A percentile compares a stretch with the other conserved stretches of the same genome.
phyloP scores from a whole-genome alignment of 2,113 vertebrate species.

The Anseranas semipalmata region DNA sequence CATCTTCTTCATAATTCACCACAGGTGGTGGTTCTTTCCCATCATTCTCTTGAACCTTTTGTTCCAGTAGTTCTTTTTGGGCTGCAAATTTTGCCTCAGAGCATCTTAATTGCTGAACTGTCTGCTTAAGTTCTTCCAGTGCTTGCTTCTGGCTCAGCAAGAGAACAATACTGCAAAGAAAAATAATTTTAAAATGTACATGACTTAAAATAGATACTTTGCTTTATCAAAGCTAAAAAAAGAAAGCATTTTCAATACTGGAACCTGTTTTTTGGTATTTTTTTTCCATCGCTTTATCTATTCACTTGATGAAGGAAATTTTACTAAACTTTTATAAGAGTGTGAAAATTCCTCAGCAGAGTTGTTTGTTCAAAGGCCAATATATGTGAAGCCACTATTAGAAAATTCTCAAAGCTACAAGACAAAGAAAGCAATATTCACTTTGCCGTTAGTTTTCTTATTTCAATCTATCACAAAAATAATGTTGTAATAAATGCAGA shows the following conservation, averaged over 20 bases:
- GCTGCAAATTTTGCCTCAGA: constrained; percentile 88
- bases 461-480: neutral
- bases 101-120: constrained; percentile 89
- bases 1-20: constrained; percentile 94
- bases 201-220: neutral
- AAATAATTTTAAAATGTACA: neutral
- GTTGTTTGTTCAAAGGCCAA: neutral
- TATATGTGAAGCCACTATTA: neutral
- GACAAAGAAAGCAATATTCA: neutral
- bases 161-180: constrained; percentile 82
- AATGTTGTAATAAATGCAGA: neutral
- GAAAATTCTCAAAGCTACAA: neutral
- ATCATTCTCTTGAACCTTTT: constrained; percentile 90
- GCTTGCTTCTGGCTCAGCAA: constrained; percentile 92
- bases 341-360: neutral
- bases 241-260: neutral
- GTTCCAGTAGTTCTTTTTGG: constrained; percentile 91
- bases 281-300: neutral
- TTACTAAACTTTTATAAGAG: neutral
- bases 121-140: constrained; percentile 90
- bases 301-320: neutral
- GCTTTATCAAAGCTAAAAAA: neutral
- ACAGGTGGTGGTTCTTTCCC: constrained; percentile 90
- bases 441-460: neutral
- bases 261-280: neutral